Evolutionary conservation across 2,113 vertebrate species (phyloP).

Genomic region (Lanius ludovicianus): DNA sequence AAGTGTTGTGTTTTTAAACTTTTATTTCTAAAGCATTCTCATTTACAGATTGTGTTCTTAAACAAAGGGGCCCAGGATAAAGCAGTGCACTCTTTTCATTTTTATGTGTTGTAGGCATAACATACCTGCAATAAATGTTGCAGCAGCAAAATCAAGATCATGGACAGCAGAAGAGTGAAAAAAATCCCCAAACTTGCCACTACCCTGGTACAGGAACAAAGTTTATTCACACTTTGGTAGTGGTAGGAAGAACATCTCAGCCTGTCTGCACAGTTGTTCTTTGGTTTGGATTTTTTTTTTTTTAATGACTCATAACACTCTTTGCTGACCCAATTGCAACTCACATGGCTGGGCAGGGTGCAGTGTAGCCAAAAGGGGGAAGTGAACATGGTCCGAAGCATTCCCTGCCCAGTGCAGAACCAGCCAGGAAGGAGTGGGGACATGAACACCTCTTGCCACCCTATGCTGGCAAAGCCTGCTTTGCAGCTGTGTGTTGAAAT

Average conservation of each 20-base stretch:
- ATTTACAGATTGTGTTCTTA: neutral
- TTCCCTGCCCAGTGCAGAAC: neutral
- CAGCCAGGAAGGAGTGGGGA: neutral
- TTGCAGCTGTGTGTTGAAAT: neutral
- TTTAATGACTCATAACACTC: neutral
- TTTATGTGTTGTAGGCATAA: neutral
- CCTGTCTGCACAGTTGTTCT: neutral
- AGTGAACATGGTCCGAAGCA: neutral
- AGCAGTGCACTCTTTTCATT: neutral
- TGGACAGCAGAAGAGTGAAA: neutral
- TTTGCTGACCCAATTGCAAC: neutral
- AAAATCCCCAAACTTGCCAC: neutral
- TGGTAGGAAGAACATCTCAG: neutral
- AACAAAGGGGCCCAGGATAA: neutral
- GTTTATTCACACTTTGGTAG: neutral
- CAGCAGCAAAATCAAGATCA: neutral
- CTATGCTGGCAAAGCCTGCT: neutral
- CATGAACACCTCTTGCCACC: neutral
- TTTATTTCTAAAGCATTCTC: neutral
- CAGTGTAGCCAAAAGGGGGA: neutral
- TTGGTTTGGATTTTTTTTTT: neutral
- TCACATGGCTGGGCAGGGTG: rapidly evolving
- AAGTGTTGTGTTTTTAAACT: neutral
- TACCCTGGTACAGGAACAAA: neutral
- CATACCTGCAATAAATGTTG: neutral